phyloP scores from a whole-genome alignment of 2,888 invertebrate genomes.

The Nasonovia ribisnigri region DNA sequence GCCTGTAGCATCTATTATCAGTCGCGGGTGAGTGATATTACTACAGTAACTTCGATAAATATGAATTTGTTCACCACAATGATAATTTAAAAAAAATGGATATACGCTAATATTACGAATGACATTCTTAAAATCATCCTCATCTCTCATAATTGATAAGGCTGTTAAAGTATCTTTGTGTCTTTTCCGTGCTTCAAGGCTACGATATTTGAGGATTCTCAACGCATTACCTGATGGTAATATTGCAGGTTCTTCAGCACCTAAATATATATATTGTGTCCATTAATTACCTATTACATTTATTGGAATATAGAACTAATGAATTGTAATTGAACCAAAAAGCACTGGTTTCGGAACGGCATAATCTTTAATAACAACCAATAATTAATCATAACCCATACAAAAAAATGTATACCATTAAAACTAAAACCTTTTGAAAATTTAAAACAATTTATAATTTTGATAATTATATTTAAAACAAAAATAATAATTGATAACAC shows the following conservation, averaged over 20 bases:
- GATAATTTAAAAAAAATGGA: slow-evolving; percentile 16
- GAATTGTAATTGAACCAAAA: too few species aligned
- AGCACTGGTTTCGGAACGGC: background rate
- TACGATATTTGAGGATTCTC: background rate
- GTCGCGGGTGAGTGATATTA: background rate
- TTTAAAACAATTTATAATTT: background rate
- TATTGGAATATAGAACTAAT: background rate
- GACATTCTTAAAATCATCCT: background rate
- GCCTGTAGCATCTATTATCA: slow-evolving; percentile 7
- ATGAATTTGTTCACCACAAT: slow-evolving; percentile 10
- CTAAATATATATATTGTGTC: background rate
- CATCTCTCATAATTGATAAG: background rate
- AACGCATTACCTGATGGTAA: slow-evolving; percentile 3
- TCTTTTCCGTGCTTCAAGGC: background rate
- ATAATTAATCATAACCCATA: background rate
- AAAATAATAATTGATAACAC: too few species aligned
- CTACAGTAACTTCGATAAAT: background rate
- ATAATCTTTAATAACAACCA: slow-evolving; percentile 11
- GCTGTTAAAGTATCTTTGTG: background rate
- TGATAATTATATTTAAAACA: too few species aligned
- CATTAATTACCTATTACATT: background rate
- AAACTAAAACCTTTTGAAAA: background rate
- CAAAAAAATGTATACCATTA: background rate
- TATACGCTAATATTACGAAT: background rate
- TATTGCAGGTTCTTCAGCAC: slow-evolving; percentile 1